Base-by-base conservation (phyloP, 2,888 invertebrate genomes). In the Eupithecia subfuscata region DNA sequence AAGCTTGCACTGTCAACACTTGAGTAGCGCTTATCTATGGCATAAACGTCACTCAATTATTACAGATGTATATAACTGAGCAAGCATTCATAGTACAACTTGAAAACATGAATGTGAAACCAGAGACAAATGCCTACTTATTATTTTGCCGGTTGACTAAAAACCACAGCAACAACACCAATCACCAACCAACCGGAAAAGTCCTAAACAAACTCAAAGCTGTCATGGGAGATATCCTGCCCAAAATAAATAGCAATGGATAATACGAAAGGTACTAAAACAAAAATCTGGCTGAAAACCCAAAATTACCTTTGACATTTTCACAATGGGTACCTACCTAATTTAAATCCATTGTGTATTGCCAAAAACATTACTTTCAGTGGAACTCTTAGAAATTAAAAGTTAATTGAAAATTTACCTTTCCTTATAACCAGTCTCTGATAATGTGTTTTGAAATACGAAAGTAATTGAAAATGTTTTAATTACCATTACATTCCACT, bases 121-220 rank as follows among this genome's bases (percentile, higher is more conserved):
- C 56, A 56, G 11, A 56, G n/a, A 9, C 56, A n/a, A 11, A 22
- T 56, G 5, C 37, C 5, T 37, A 63, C 63, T 30, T 1, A 14
- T 63, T 16, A 16, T 16, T 63, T 48, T n/a, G 48, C n/a, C 14
- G n/a, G 60, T 60, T n/a, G 18, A 18, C 8, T 65, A 34, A 34
- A 18, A 65, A 9, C 18, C 18, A 34, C n/a, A 75, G 48, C 22
- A 9, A 22, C 22, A 56, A 22, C 48, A 52, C 11, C 11, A 22
- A 48, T 22, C 11, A 56, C 22, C 22, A 9, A 37, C 56, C 43
- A 67, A 22, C 40, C 9, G 43, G 70, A 56, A 69, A 75, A 70
- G 30, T 65, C 73, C 56, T 73, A 67, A 80, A 77, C 73, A 72
- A 77, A 78, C 70, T 74, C 22, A 43, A 37, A 70, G 64, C 12